Percentiles rank a stretch among this genome's conserved stretches.
These are phyloP conservation scores for Nomada hirtipes DNA, from an alignment of 2,888 invertebrate genomes.

Conservation along the genomic window DNA sequence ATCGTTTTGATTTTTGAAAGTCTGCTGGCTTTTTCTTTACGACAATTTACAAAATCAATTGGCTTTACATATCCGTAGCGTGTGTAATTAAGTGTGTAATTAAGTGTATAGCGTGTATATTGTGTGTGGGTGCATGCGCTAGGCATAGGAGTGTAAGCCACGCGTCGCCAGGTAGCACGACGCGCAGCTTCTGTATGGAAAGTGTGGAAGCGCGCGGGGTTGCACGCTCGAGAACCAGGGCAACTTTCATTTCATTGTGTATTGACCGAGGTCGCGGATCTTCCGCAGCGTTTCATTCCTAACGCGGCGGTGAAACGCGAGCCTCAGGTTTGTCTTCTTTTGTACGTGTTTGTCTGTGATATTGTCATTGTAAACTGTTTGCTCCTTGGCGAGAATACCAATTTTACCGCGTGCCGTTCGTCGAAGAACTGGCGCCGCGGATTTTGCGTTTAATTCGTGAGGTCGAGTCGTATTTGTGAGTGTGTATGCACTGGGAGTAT, in stretches of 20 bases:
- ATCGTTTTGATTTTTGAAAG: conserved; percentile 58
- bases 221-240: conserved; percentile 82
- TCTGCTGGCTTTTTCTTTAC: conserved; percentile 68
- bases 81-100: conserved; percentile 77
- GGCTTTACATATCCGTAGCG: conserved; percentile 85
- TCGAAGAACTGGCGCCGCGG: conserved; percentile 60
- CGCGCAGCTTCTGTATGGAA: conserved; percentile 59
- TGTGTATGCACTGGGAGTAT: conserved; percentile 85
- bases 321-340: conserved; percentile 15
- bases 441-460: conserved; percentile 81
- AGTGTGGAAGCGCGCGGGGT: conserved; percentile 80
- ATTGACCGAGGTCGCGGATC: conserved; percentile 48
- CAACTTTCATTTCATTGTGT: conserved; percentile 70
- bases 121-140: conserved; percentile 47
- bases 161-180: not conserved
- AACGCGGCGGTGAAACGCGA: not conserved
- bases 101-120: conserved; percentile 66
- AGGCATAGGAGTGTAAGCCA: conserved; percentile 9
- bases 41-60: conserved; percentile 84
- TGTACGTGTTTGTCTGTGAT: conserved; percentile 62
- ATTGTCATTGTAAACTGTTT: conserved; percentile 65
- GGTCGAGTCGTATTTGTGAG: conserved; percentile 84
- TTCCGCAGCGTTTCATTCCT: not conserved
- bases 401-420: conserved; percentile 77
- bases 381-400: conserved; percentile 78